Percentiles rank a stretch among this genome's conserved stretches.
Evolutionary conservation across 2,113 vertebrate genomes (phyloP).

Genomic region (Pundamilia nyererei): DNA sequence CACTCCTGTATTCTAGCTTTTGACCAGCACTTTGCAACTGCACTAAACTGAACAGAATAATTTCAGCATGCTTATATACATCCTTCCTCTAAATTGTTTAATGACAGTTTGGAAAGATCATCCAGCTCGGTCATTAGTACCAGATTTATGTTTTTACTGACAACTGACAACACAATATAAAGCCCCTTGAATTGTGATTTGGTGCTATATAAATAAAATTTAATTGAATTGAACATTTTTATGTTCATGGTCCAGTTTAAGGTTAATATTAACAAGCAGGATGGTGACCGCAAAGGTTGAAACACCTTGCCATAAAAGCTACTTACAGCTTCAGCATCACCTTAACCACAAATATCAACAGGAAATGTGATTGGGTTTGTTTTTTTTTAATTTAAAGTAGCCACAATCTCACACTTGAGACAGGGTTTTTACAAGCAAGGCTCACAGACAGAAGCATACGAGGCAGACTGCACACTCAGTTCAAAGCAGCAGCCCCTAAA

Average conservation of each 20-base stretch:
- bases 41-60: neutral
- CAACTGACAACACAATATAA: neutral
- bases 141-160: neutral
- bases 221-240: neutral
- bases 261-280: neutral
- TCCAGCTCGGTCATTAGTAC: neutral
- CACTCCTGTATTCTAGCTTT: neutral
- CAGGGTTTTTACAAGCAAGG: neutral
- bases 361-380: neutral
- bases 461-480: neutral
- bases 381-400: neutral
- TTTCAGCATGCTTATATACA: fast-evolving
- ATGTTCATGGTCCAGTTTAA: neutral
- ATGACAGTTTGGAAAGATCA: neutral
- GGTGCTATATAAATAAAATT: neutral
- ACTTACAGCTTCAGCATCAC: neutral
- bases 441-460: neutral
- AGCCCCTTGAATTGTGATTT: neutral
- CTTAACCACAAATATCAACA: neutral
- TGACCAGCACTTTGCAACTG: neutral
- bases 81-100: neutral
- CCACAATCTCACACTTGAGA: neutral
- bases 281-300: neutral
- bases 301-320: neutral
- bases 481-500: neutral